Evolutionary conservation across 2,797 vertebrate species (phyloP).

Genomic region (Anniella stebbinsi): DNA sequence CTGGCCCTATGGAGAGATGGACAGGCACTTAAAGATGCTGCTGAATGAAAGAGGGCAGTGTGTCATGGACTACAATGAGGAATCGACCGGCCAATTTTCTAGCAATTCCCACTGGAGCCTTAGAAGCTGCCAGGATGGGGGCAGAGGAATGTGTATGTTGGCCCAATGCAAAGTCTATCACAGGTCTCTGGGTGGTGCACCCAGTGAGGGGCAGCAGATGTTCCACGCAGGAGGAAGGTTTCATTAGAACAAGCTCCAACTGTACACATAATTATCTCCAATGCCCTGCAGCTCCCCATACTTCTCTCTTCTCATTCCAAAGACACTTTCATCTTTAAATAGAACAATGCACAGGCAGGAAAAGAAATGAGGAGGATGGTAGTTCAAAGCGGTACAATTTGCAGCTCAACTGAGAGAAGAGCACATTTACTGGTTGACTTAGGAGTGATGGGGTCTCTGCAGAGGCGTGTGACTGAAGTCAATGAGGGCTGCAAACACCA

Average conservation of each 20-base stretch:
- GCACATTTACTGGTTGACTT: not conserved
- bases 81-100: slow-evolving; percentile 1
- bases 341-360: not conserved
- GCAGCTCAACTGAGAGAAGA: not conserved
- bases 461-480: not conserved
- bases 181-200: not conserved
- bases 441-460: not conserved
- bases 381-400: slow-evolving; percentile 3
- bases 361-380: not conserved
- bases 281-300: not conserved
- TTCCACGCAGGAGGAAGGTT: slow-evolving; percentile 4
- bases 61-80: not conserved
- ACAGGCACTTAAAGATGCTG: not conserved
- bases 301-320: slow-evolving; percentile 15
- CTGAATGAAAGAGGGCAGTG: slow-evolving; percentile 16
- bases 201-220: slow-evolving; percentile 11
- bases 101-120: not conserved
- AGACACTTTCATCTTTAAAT: slow-evolving; percentile 29
- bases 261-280: slow-evolving; percentile 21
- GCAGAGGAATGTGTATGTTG: not conserved
- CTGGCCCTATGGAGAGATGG: slow-evolving; percentile 10
- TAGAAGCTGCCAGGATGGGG: not conserved
- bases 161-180: not conserved
- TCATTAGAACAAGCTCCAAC: slow-evolving; percentile 14
- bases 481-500: not conserved